Evolutionary conservation across 2,888 invertebrate species (phyloP).

Genomic region (Xylota sylvarum): DNA sequence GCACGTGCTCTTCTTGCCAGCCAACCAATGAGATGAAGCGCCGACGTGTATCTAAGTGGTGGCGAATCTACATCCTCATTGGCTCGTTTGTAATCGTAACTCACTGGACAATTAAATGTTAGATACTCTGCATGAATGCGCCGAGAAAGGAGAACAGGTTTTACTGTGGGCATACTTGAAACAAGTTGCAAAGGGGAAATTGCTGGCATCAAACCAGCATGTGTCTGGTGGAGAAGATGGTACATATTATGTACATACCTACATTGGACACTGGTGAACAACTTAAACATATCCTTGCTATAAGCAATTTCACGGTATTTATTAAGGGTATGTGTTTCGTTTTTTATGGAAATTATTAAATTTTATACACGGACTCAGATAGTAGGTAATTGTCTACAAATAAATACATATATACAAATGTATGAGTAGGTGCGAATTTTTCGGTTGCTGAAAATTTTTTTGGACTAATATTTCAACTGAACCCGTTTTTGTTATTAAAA

Average conservation of each 20-base stretch:
- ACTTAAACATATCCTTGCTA: neutral
- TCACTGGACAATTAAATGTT: slow-evolving; percentile 4
- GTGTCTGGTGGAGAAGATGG: neutral
- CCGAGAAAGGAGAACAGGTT: slow-evolving; percentile 58
- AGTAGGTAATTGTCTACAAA: no score
- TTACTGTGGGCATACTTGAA: slow-evolving; percentile 13
- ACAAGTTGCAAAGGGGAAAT: slow-evolving; percentile 70
- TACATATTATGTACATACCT: neutral
- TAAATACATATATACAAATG: no score
- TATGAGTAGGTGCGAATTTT: no score
- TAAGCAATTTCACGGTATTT: slow-evolving; percentile 38
- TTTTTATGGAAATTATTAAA: neutral
- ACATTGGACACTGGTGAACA: neutral
- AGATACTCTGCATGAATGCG: slow-evolving; percentile 23
- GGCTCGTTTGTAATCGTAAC: slow-evolving; percentile 49
- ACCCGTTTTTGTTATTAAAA: no score
- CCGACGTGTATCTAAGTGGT: slow-evolving; percentile 76
- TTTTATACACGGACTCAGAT: no score
- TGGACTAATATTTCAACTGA: no score
- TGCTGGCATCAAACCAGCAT: slow-evolving; percentile 23
- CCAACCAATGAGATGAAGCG: slow-evolving; percentile 81
- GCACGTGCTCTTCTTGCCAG: slow-evolving; percentile 82
- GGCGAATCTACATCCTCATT: slow-evolving; percentile 64
- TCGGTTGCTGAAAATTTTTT: no score
- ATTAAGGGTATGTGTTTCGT: neutral